Conservation (phyloP, 2,888 invertebrate species). For the Drosophila kuntzei region DNA sequence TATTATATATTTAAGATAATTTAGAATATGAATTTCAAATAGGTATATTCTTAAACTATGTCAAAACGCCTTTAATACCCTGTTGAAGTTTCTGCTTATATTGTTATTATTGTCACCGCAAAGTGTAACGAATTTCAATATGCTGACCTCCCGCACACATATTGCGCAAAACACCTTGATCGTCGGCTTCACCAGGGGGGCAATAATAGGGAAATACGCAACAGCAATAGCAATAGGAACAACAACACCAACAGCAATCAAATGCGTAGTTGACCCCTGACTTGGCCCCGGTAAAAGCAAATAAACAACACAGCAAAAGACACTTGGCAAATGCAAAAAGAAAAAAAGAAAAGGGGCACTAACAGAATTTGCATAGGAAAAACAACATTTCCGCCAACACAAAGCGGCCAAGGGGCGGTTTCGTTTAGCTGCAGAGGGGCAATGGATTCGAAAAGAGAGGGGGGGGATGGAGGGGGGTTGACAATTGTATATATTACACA, state of each 20-base stretch:
- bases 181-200: not conserved
- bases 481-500: constrained; percentile 50
- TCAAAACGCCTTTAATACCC: constrained; percentile 2
- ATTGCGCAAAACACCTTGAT: constrained; percentile 43
- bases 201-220: constrained; percentile 33
- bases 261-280: constrained; percentile 70
- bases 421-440: constrained; percentile 10
- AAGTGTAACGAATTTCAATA: constrained; percentile 50
- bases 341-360: constrained; percentile 45
- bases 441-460: not conserved
- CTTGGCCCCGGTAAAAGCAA: constrained; percentile 61
- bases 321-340: constrained; percentile 57
- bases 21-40: not conserved
- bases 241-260: constrained; percentile 54
- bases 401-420: constrained; percentile 48
- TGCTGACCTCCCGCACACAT: constrained; percentile 64
- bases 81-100: not conserved
- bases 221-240: constrained; percentile 37
- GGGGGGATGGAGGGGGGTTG: not conserved
- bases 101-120: constrained; percentile 22
- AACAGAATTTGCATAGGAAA: constrained; percentile 63
- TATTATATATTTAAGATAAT: not conserved
- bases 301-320: constrained; percentile 62
- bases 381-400: constrained; percentile 73
- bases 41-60: not conserved